Conservation (phyloP, 1,140 invertebrate species). For the Listronotus bonariensis region DNA sequence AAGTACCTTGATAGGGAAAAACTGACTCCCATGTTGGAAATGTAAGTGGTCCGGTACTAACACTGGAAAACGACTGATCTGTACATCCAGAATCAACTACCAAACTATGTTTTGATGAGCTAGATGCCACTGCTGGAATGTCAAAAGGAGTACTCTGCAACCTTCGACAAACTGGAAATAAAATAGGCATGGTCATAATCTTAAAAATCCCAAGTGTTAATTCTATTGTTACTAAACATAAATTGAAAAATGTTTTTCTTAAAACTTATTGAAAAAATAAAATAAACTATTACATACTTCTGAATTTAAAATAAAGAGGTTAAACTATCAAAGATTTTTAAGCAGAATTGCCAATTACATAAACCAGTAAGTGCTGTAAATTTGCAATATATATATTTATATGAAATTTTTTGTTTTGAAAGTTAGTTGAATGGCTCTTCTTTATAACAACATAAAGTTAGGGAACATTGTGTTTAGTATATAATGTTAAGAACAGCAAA, state of each 20-base stretch:
- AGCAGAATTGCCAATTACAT: too few relatives aligned
- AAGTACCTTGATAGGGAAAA: slow-evolving; percentile 25
- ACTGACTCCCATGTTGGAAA: slow-evolving; percentile 38
- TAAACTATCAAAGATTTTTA: too few relatives aligned
- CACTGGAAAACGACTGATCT: slow-evolving; percentile 45
- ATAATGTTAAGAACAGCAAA: too few relatives aligned
- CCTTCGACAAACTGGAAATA: slow-evolving; percentile 39
- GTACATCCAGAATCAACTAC: slow-evolving; percentile 49
- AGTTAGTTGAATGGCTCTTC: too few relatives aligned
- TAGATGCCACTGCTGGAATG: slow-evolving; percentile 34
- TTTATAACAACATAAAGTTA: too few relatives aligned
- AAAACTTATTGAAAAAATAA: not conserved
- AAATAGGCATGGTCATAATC: not conserved
- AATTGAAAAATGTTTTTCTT: too few relatives aligned
- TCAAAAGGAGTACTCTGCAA: slow-evolving; percentile 45
- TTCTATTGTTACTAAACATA: not conserved
- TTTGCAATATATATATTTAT: too few relatives aligned
- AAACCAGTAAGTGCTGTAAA: too few relatives aligned
- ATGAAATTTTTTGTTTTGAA: too few relatives aligned
- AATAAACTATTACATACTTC: too few relatives aligned
- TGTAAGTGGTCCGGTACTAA: slow-evolving; percentile 28
- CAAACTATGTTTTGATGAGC: slow-evolving; percentile 40
- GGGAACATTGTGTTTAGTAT: too few relatives aligned
- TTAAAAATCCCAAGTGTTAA: not conserved
- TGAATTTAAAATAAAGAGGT: too few relatives aligned